Base-by-base conservation (phyloP, 2,888 invertebrate species). In the Cinara cedri region DNA sequence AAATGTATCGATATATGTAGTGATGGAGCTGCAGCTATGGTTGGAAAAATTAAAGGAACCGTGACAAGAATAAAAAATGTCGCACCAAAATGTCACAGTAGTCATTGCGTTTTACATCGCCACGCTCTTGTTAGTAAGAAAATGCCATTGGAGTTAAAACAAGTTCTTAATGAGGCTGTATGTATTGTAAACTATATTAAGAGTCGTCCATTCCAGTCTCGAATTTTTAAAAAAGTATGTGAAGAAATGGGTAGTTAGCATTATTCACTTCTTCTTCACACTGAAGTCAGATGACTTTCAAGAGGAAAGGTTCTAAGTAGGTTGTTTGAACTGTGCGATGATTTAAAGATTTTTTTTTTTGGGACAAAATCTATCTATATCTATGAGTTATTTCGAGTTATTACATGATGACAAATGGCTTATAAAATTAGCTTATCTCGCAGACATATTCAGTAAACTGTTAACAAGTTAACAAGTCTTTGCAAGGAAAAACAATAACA, bases 261-360 rank as follows among this genome's bases (percentile, higher is more conserved):
- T 72, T 42, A 72, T 54, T 62, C 81, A 60, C 65, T 82, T 24
- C 74, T 82, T 62, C 71, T 81, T 34, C 81, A 82, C 72, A 82
- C 81, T 19, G 81, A 82, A 76, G 81, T 82, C 21, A 42, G 82
- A 55, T 82, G 82, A 81, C 66, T 82, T 21, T 82, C 82, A 42
- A 60, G 68, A 57, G 74, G 82, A 46, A 81, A 82, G 54, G 80
- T 82, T 21, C 49, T 82, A 44, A 44, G 51, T 42, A 62, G 81
- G 57, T 65, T 81, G 46, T 81, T 82, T 44, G 80, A 82, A 81
- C 70, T 82, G 51, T 65, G 70, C 63, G 60, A 65, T 57, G 70
- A 54, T 24, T 66, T 66, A 66, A 66, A 66, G 8, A 66, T 66
- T 66, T 68, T 68, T 49, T n/a, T 6, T 68, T 68, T 68, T 11